Base-by-base conservation (phyloP, 2,888 invertebrate genomes). In the Xylota sylvarum region DNA sequence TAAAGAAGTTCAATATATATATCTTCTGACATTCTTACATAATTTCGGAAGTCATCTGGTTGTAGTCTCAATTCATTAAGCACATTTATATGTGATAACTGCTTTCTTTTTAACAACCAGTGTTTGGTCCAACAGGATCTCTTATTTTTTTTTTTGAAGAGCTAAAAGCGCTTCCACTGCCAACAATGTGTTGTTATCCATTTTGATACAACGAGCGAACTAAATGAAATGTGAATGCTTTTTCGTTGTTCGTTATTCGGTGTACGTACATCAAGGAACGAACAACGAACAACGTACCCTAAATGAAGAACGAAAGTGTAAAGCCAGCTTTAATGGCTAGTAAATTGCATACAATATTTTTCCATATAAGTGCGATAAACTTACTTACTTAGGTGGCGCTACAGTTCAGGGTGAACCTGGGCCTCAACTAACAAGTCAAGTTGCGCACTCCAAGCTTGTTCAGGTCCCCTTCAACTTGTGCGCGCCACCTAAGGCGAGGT, bases 31-130 rank as follows among this genome's bases (percentile, higher is more conserved):
- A 56, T 56, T 9, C 56, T 32, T 35, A 56, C 32, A 56, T 56
- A 56, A 35, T 35, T 56, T 35, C 10, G n/a, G n/a, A n/a, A n/a
- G 35, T 56, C 56, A 35, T 56, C 56, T 56, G 55, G 55, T 14
- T 32, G n/a, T 27, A 52, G 27, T 52, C 27, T 52, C 5, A 52
- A 52, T 52, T 52, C 50, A 52, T 27, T 52, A 52, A 52, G 27
- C 50, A 52, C 7, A 52, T 52, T 52, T 52, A 52, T 52, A 6
- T 23, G 23, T 52, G 23, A 27, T 52, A 23, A 52, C 27, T 52
- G 50, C 50, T 52, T 52, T 52, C 50, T 52, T 27, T 23, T 52
- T 52, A 52, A 52, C 5, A 52, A 52, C 50, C 50, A 52, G 50
- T 12, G 50, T 52, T 52, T 52, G 27, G 50, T 27, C 27, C 50